Evolutionary conservation across 2,113 vertebrate species (phyloP).

Genomic region (Helogale parvula): DNA sequence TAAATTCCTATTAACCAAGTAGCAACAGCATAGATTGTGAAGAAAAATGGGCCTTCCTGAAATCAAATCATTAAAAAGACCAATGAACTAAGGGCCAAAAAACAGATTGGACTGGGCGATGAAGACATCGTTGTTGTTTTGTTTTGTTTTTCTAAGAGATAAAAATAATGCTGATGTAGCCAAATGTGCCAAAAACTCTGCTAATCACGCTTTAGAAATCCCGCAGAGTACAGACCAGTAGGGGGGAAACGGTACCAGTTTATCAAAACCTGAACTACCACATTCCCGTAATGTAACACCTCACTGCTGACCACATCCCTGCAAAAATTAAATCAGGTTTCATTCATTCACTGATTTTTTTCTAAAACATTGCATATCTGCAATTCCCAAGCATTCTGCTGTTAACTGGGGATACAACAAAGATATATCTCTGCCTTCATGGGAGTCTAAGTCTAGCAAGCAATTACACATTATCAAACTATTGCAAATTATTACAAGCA

Average conservation of each 20-base stretch:
- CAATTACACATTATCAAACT: not conserved
- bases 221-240: not conserved
- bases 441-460: not conserved
- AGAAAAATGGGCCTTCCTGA: not conserved
- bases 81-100: not conserved
- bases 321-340: not conserved
- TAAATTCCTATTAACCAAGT: not conserved
- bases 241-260: not conserved
- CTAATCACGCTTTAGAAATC: not conserved
- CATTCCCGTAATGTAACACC: not conserved
- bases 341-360: not conserved
- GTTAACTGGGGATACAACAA: not conserved
- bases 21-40: not conserved
- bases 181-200: not conserved
- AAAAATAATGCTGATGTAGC: not conserved
- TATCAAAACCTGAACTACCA: not conserved
- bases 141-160: not conserved
- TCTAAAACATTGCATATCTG: not conserved
- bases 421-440: not conserved
- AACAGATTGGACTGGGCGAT: not conserved
- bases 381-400: not conserved
- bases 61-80: not conserved
- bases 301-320: not conserved
- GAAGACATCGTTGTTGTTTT: not conserved
- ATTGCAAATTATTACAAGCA: not conserved